phyloP scores from a whole-genome alignment of 2,888 invertebrate genomes.

The Conops quadrifasciatus region DNA sequence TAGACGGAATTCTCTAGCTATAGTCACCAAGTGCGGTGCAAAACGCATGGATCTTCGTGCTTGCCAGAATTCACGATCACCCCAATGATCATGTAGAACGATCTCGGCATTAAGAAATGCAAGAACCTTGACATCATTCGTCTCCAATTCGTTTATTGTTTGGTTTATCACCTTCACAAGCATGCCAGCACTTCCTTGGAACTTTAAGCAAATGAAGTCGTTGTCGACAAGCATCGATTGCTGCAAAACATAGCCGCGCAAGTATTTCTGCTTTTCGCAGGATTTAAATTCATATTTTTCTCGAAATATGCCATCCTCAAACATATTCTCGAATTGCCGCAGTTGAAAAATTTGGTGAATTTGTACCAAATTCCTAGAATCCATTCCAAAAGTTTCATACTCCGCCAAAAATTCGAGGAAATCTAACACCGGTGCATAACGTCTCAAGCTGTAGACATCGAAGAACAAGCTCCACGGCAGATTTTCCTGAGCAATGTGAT shows the following conservation, averaged over 20 bases:
- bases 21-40: slow-evolving; percentile 71
- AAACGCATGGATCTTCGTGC: slow-evolving; percentile 93
- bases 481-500: slow-evolving; percentile 68
- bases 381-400: slow-evolving; percentile 49
- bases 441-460: slow-evolving; percentile 78
- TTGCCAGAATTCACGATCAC: slow-evolving; percentile 83
- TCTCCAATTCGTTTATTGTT: slow-evolving; percentile 43
- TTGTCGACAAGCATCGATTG: slow-evolving; percentile 79
- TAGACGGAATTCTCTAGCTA: slow-evolving; percentile 75
- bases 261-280: slow-evolving; percentile 62
- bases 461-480: slow-evolving; percentile 88
- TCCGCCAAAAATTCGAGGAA: slow-evolving; percentile 76
- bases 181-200: slow-evolving; percentile 79
- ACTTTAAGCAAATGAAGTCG: slow-evolving; percentile 74
- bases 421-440: slow-evolving; percentile 83
- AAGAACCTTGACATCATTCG: slow-evolving; percentile 51
- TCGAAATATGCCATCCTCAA: slow-evolving; percentile 80
- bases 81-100: slow-evolving; percentile 87
- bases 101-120: slow-evolving; percentile 77
- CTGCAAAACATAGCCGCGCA: slow-evolving; percentile 68
- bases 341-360: slow-evolving; percentile 84
- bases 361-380: slow-evolving; percentile 53
- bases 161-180: slow-evolving; percentile 70
- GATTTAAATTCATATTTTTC: slow-evolving; percentile 84
- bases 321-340: slow-evolving; percentile 86